Evolutionary conservation across 2,113 vertebrate genomes (phyloP).

Genomic region (Tetrao urogallus): DNA sequence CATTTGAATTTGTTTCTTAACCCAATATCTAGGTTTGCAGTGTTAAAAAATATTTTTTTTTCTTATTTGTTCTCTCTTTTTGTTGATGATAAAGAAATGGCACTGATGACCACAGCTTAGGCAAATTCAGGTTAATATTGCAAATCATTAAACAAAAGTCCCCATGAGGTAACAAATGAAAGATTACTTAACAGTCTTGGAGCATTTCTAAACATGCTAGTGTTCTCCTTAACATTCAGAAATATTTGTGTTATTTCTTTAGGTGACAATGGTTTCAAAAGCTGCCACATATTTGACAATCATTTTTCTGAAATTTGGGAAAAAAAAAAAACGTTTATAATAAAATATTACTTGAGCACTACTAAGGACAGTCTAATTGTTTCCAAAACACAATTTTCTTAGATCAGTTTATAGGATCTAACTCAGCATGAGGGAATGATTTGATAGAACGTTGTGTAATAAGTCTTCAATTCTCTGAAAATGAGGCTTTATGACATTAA

Average conservation of each 20-base stretch:
- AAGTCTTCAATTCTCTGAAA: conserved; percentile 47
- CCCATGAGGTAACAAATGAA: neutral
- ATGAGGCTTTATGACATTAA: conserved; percentile 22
- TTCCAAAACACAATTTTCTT: neutral
- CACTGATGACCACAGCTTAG: conserved; percentile 8
- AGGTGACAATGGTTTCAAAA: conserved; percentile 15
- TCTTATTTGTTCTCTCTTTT: conserved; percentile 1
- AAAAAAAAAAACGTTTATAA: neutral
- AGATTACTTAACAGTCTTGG: neutral
- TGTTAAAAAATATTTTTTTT: neutral
- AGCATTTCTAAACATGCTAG: neutral
- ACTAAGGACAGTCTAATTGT: neutral
- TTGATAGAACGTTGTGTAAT: conserved; percentile 26
- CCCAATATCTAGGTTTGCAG: neutral
- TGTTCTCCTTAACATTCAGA: neutral
- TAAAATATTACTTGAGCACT: neutral
- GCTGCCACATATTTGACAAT: neutral
- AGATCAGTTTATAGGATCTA: neutral
- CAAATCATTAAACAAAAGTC: conserved; percentile 21
- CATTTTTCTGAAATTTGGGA: neutral
- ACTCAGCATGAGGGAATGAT: neutral
- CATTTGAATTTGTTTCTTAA: conserved; percentile 12
- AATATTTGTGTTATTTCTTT: conserved; percentile 9
- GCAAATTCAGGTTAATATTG: conserved; percentile 37
- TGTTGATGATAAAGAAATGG: neutral